Base-by-base conservation (phyloP, 2,113 vertebrate species). In the Istiophorus platypterus region DNA sequence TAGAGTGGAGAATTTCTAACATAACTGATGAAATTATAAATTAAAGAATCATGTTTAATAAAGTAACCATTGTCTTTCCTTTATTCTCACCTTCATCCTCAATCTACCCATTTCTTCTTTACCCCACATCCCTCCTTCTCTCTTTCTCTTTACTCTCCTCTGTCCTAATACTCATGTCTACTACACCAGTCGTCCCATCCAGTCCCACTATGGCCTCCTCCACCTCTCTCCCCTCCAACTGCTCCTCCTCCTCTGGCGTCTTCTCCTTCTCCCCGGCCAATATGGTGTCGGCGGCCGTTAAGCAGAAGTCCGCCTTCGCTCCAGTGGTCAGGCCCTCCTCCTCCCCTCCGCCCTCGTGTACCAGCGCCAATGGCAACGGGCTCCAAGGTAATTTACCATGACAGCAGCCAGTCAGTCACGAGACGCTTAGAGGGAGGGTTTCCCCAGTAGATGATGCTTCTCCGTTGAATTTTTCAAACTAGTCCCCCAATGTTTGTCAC, bases 181-280 rank as follows among this genome's bases (percentile, higher is more conserved):
- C 58, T 61, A 0, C 20, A 42, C 41, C 74, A 99, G 98, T 99
- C 27, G 97, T 99, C 93, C 98, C 98, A 88, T 99, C 98, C 76
- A 99, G 98, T 91, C 98, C 98, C 47, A 99, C 97, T 49, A 99
- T 99, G 98, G 97, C 97, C 80, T 99, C 98, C 72, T 97, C 98
- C 93, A 98, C 98, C 89, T 98, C 97, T 88, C 96, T 99, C 77
- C 97, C 97, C 72, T 98, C 98, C 89, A 99, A 98, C 95, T 99
- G 98, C 96, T 98, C 97, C 95, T 97, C 97, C 87, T 98, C 98
- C 81, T 98, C 98, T 22, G 97, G 98, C 84, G 97, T 99, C 90
- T 99, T 99, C 95, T 99, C 98, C 94, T 99, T 99, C 95, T 99
- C 98, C 89, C 98, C 98, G 91, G 98, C 98, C 95, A 99, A 99